These are phyloP conservation scores for Gymnobelideus leadbeateri DNA, from an alignment of 2,113 vertebrate genomes.

Conservation along the genomic window DNA sequence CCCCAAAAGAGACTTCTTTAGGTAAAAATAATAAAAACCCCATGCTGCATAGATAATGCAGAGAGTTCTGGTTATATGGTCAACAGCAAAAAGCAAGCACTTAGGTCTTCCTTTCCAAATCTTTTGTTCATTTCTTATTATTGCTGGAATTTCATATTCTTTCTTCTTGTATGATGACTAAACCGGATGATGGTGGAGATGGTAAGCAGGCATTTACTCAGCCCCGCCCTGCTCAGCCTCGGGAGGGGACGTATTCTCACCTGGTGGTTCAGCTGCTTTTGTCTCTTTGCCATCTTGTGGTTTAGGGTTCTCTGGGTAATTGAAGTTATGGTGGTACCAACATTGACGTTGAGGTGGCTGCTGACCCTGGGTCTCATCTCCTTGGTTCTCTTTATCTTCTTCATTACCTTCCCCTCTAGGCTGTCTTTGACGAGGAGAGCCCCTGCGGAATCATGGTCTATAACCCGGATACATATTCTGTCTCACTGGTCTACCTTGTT, in stretches of 20 bases:
- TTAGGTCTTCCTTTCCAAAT: constrained; percentile 99
- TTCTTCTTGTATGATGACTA: constrained; percentile 98
- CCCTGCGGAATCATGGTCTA: too few species aligned
- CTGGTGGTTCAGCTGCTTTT: constrained; percentile 96
- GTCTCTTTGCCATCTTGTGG: constrained; percentile 95
- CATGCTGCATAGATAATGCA: constrained; percentile 99
- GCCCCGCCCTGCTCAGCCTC: constrained; percentile 99
- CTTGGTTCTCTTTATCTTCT: too few species aligned
- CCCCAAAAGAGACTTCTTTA: too few species aligned
- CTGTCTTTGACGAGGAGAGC: too few species aligned
- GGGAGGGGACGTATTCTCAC: constrained; percentile 98
- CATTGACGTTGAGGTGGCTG: too few species aligned
- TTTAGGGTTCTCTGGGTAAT: constrained; percentile 76
- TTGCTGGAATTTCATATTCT: constrained; percentile 97
- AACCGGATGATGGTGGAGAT: constrained; percentile 99
- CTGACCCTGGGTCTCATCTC: too few species aligned
- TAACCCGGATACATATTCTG: too few species aligned
- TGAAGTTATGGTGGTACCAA: too few species aligned
- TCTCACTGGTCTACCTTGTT: too few species aligned
- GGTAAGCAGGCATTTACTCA: constrained; percentile 97
- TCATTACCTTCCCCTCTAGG: too few species aligned
- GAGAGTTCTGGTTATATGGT: constrained; percentile 98
- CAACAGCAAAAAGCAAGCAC: constrained; percentile 99
- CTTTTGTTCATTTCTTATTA: constrained; percentile 98
- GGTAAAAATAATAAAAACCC: constrained; percentile 98